Conservation (phyloP, 2,888 invertebrate genomes). For the Rhopalosiphum nymphaeae region DNA sequence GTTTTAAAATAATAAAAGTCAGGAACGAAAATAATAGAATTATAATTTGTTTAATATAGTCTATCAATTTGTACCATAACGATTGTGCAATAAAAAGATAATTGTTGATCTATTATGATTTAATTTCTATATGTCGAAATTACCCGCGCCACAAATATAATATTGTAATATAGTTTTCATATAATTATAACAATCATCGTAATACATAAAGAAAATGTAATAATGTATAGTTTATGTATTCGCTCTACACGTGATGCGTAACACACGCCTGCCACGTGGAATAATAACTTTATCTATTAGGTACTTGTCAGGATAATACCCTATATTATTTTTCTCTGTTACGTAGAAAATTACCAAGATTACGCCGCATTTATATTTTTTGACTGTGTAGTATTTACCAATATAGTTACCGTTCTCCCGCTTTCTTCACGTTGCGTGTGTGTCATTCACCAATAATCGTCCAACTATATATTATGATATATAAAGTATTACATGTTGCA, state of each 20-base stretch:
- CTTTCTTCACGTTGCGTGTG: background rate
- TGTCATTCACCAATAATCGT: background rate
- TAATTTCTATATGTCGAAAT: slow-evolving; percentile 1
- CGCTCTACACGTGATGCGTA: background rate
- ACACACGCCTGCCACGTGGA: background rate
- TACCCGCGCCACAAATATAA: background rate
- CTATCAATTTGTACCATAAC: background rate
- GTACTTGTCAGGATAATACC: slow-evolving; percentile 16
- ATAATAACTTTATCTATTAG: background rate
- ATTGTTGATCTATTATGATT: background rate
- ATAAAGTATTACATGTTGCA: background rate
- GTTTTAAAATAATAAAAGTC: slow-evolving; percentile 9
- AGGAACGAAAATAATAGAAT: background rate
- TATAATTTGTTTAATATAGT: background rate
- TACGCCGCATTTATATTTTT: background rate
- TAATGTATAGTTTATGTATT: background rate
- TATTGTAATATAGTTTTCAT: background rate
- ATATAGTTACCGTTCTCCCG: background rate
- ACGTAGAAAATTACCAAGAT: slow-evolving; percentile 23
- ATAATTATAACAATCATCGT: background rate
- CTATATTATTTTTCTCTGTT: slow-evolving; percentile 12
- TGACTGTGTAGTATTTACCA: background rate
- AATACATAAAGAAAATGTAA: background rate
- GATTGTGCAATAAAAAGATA: background rate
- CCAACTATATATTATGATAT: background rate